Conservation (phyloP, 1,140 invertebrate genomes). For the Aethina tumida region DNA sequence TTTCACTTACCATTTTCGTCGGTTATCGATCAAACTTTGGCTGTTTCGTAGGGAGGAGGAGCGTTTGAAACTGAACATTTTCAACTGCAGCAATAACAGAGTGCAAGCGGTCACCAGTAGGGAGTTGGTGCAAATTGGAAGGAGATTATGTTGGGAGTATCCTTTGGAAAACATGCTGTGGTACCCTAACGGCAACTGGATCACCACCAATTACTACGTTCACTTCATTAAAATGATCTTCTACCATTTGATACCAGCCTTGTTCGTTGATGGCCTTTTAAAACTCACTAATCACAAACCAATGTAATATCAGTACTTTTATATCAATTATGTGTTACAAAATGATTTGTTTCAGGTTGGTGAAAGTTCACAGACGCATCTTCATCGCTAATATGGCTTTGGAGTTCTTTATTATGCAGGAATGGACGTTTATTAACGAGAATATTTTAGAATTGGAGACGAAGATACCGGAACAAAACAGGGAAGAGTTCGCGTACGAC, state of each 20-base stretch:
- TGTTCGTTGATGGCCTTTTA: constrained; percentile 53
- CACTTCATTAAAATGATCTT: constrained; percentile 50
- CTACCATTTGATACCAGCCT: constrained; percentile 57
- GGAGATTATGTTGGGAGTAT: constrained; percentile 37
- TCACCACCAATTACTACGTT: constrained; percentile 34
- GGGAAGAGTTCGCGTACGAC: constrained; percentile 51
- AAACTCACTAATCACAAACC: constrained; percentile 53
- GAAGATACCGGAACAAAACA: constrained; percentile 50
- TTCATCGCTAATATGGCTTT: constrained; percentile 65
- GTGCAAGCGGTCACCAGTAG: constrained; percentile 58
- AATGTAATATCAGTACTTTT: constrained; percentile 57
- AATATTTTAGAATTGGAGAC: constrained; percentile 56
- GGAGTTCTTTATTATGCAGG: constrained; percentile 65
- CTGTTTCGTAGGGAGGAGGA: constrained; percentile 1
- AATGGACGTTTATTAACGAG: constrained; percentile 73
- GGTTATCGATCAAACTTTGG: not conserved
- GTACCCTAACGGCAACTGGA: constrained; percentile 46
- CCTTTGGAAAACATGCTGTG: constrained; percentile 60
- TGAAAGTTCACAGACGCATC: constrained; percentile 70
- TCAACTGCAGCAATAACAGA: constrained; percentile 52
- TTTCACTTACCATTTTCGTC: not conserved
- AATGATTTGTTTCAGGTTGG: constrained; percentile 57
- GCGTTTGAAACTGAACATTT: constrained; percentile 44
- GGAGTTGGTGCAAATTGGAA: constrained; percentile 44
- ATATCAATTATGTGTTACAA: too few species aligned